Conservation (phyloP, 2,797 vertebrate species). For the Chaetodon trifasciatus region DNA sequence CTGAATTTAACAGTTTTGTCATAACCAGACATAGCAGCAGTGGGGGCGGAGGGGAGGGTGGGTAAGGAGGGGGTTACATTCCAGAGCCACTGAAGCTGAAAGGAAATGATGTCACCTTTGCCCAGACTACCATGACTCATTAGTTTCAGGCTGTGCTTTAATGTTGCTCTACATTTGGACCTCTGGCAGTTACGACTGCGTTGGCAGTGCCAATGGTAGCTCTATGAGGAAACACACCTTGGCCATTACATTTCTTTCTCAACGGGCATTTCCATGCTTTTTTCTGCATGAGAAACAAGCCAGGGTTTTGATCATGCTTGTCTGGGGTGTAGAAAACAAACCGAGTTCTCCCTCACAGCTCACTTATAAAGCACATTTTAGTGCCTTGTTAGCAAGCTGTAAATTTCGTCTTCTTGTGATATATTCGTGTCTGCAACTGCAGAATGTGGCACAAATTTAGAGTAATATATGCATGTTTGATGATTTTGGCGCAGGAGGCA, state of each 20-base stretch:
- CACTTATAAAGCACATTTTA: conserved; percentile 21
- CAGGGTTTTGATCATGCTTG: conserved; percentile 17
- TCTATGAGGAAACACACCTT: conserved; percentile 52
- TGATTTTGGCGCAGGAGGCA: conserved; percentile 27
- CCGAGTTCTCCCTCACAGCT: conserved; percentile 21
- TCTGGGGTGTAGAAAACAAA: conserved; percentile 11
- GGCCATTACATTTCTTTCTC: conserved; percentile 28
- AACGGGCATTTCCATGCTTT: conserved; percentile 39
- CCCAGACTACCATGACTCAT: conserved; percentile 78
- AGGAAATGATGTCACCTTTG: conserved; percentile 79
- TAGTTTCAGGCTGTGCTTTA: conserved; percentile 60
- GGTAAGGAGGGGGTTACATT: conserved; percentile 58
- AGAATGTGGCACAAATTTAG: conserved; percentile 9
- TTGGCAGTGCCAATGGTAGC: conserved; percentile 42
- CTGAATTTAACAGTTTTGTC: conserved; percentile 65
- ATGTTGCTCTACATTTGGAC: conserved; percentile 56
- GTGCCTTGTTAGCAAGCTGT: conserved; percentile 39
- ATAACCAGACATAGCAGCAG: conserved; percentile 38
- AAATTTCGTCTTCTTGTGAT: conserved; percentile 20
- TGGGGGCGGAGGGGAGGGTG: conserved; percentile 7
- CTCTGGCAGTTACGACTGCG: conserved; percentile 33
- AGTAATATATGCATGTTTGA: conserved; percentile 7
- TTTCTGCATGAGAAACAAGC: conserved; percentile 31
- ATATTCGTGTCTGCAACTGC: conserved; percentile 18
- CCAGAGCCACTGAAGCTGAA: conserved; percentile 64